These are phyloP conservation scores for Silurus lanzhouensis DNA, from an alignment of 2,797 vertebrate genomes.

Conservation along the genomic window DNA sequence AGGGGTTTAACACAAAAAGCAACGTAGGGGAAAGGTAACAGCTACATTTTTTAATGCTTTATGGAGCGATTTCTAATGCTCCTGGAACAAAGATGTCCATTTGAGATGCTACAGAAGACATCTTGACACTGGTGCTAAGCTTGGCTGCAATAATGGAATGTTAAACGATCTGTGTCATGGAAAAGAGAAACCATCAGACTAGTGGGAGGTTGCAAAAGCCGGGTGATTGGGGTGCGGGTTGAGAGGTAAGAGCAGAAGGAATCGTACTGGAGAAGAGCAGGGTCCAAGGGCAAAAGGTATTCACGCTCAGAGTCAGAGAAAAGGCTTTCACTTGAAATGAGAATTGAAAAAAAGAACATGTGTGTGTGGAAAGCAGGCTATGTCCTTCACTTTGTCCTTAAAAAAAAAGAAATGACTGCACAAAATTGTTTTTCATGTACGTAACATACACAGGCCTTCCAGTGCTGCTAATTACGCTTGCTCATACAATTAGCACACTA, in stretches of 20 bases:
- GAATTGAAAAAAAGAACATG: constrained; percentile 36
- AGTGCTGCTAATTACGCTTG: background rate
- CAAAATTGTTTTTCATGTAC: background rate
- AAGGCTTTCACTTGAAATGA: constrained; percentile 47
- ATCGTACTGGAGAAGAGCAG: constrained; percentile 6
- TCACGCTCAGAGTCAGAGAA: constrained; percentile 55
- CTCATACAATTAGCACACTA: background rate
- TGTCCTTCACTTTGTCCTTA: background rate
- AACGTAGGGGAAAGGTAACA: background rate
- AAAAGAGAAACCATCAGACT: constrained; percentile 47
- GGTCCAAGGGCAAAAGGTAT: constrained; percentile 51
- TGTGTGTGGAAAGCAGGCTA: background rate
- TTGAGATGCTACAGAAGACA: constrained; percentile 47
- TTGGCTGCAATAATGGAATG: constrained; percentile 58
- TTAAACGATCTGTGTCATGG: constrained; percentile 60
- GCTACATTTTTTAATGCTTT: background rate
- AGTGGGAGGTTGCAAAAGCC: background rate
- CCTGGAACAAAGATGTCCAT: constrained; percentile 44
- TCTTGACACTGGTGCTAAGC: constrained; percentile 43
- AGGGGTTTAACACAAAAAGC: background rate
- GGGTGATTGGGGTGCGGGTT: constrained; percentile 28
- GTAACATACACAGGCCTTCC: background rate
- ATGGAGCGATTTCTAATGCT: constrained; percentile 8
- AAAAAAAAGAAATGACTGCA: background rate
- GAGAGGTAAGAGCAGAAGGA: constrained; percentile 25